Conservation (phyloP, 2,888 invertebrate species). For the Venustoraphidia nigricollis region DNA sequence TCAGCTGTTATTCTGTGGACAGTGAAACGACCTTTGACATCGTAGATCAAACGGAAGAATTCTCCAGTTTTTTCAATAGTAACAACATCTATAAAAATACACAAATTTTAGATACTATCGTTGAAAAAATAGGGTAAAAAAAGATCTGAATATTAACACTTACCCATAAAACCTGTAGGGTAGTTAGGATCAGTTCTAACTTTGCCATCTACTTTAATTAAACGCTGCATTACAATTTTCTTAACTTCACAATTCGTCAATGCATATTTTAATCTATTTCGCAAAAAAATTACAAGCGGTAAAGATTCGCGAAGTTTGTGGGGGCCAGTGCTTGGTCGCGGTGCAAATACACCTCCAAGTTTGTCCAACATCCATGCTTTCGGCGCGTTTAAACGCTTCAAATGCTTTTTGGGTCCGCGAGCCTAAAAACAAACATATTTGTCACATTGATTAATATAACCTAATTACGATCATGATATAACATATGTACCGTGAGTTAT, state of each 20-base stretch:
- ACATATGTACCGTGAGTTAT: too few relatives aligned
- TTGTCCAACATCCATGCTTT: constrained; percentile 99
- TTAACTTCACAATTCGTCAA: constrained; percentile 91
- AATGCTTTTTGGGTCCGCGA: constrained; percentile 97
- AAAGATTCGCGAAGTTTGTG: constrained; percentile 96
- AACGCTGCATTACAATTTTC: constrained; percentile 94
- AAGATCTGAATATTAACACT: constrained; percentile 23
- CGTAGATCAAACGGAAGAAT: constrained; percentile 94
- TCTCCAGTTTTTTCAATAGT: constrained; percentile 97
- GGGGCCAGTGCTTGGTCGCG: constrained; percentile 93
- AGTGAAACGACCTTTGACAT: constrained; percentile 95
- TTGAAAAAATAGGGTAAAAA: background rate
- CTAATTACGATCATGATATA: background rate
- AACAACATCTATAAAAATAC: constrained; percentile 72
- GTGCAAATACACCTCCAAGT: constrained; percentile 93
- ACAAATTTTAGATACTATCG: background rate
- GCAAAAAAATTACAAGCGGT: constrained; percentile 89
- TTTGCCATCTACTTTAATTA: constrained; percentile 97
- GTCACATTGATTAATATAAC: background rate
- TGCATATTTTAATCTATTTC: constrained; percentile 96
- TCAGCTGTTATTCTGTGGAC: constrained; percentile 94
- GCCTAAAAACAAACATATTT: constrained; percentile 44
- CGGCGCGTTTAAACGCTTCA: constrained; percentile 98
- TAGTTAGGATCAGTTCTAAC: constrained; percentile 94
- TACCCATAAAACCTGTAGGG: constrained; percentile 99